These are phyloP conservation scores for Andrena minutula DNA, from an alignment of 2,888 invertebrate genomes.

Conservation along the genomic window DNA sequence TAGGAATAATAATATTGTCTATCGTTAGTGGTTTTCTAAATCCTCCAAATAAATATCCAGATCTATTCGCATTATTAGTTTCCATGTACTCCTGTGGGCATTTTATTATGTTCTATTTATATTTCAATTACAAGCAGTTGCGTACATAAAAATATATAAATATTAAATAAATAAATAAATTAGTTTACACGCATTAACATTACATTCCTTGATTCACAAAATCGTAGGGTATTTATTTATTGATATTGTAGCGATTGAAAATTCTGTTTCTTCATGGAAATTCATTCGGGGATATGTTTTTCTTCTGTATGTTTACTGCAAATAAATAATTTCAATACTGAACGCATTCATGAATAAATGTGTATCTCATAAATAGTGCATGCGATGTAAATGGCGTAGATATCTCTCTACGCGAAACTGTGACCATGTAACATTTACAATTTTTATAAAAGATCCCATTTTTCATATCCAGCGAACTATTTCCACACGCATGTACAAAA, in stretches of 20 bases:
- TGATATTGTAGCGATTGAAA: background rate
- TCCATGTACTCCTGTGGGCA: slow-evolving; percentile 93
- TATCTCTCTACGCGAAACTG: background rate
- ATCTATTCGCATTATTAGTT: slow-evolving; percentile 92
- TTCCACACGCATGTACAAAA: background rate
- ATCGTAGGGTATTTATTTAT: background rate
- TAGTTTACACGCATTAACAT: slow-evolving; percentile 21
- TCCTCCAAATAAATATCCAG: slow-evolving; percentile 92
- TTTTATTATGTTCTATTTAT: slow-evolving; percentile 91
- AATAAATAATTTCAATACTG: background rate
- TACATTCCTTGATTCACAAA: slow-evolving; percentile 14
- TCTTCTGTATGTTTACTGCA: background rate
- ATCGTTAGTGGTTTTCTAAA: slow-evolving; percentile 86
- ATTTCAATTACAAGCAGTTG: slow-evolving; percentile 91
- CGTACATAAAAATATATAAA: slow-evolving; percentile 32
- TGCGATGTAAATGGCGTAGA: background rate
- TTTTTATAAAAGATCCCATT: background rate
- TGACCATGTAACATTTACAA: background rate
- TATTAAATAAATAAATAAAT: slow-evolving; percentile 39
- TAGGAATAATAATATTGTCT: slow-evolving; percentile 88
- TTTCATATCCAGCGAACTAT: background rate
- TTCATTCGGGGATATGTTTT: background rate
- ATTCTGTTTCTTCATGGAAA: background rate
- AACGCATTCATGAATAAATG: background rate
- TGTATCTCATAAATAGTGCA: background rate